Conservation (phyloP, 1,140 invertebrate genomes). For the Danaus plexippus region DNA sequence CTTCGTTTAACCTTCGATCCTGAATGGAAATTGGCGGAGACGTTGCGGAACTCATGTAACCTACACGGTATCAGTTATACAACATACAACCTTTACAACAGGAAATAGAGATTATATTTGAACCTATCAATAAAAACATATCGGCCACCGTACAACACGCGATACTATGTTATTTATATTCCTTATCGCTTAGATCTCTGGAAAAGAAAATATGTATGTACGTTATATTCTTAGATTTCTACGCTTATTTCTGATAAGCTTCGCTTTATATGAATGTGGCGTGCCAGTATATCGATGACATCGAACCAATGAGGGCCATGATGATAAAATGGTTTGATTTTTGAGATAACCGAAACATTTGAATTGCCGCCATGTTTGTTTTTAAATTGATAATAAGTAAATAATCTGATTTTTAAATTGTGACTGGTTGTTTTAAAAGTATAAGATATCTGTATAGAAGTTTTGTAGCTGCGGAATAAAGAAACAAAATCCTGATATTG, state of each 20-base stretch:
- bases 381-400: too few species aligned
- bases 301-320: slow-evolving; percentile 9
- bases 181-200: slow-evolving; percentile 16
- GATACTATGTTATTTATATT: slow-evolving; percentile 17
- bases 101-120: slow-evolving; percentile 10
- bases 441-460: too few species aligned
- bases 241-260: slow-evolving; percentile 15
- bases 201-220: slow-evolving; percentile 17
- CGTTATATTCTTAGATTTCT: slow-evolving; percentile 17
- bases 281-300: slow-evolving; percentile 2
- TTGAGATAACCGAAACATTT: slow-evolving; percentile 6
- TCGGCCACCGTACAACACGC: slow-evolving; percentile 15
- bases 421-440: too few species aligned
- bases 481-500: too few species aligned
- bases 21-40: slow-evolving; percentile 40
- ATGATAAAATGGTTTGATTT: slow-evolving; percentile 15
- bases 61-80: slow-evolving; percentile 1
- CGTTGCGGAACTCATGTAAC: slow-evolving; percentile 16
- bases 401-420: too few species aligned
- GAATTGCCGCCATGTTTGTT: too few species aligned
- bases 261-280: slow-evolving; percentile 18
- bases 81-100: slow-evolving; percentile 4
- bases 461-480: too few species aligned
- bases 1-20: slow-evolving; percentile 58
- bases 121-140: slow-evolving; percentile 2